These are phyloP conservation scores for Triplophysa siluroides DNA, from an alignment of 2,113 vertebrate species.

Conservation along the genomic window DNA sequence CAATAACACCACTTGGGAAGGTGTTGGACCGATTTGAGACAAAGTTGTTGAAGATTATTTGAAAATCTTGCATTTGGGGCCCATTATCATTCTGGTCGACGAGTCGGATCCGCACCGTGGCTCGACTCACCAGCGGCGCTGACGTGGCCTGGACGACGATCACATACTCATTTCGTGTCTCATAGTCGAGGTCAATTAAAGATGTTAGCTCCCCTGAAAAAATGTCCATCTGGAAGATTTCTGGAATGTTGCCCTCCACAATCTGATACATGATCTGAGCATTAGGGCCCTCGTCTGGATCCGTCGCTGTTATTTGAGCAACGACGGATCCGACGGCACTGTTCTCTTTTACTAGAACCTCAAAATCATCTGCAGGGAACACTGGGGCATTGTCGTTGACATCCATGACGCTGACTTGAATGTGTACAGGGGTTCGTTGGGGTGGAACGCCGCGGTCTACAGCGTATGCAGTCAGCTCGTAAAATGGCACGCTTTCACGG, in stretches of 20 bases:
- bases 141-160: conserved; percentile 98
- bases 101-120: conserved; percentile 87
- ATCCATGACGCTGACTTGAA: conserved; percentile 92
- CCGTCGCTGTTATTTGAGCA: conserved; percentile 91
- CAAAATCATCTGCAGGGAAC: conserved; percentile 95
- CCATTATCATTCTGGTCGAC: conserved; percentile 97
- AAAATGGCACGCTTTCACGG: conserved; percentile 88
- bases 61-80: conserved; percentile 91
- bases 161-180: conserved; percentile 86
- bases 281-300: conserved; percentile 93
- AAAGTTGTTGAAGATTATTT: conserved; percentile 99
- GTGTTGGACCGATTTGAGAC: conserved; percentile 96
- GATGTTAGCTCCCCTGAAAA: conserved; percentile 98
- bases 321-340: conserved; percentile 95
- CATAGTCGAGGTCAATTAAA: conserved; percentile 96
- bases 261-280: conserved; percentile 99
- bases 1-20: conserved; percentile 92
- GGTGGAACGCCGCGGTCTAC: conserved; percentile 93
- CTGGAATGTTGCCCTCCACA: conserved; percentile 97
- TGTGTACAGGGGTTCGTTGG: conserved; percentile 88
- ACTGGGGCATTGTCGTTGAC: conserved; percentile 97
- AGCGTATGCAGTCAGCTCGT: conserved; percentile 92
- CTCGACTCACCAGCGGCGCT: conserved; percentile 93
- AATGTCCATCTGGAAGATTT: conserved; percentile 99
- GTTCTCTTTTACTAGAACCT: conserved; percentile 94